A percentile compares a stretch with the other conserved stretches of the same genome.
phyloP scores from a whole-genome alignment of 2,888 invertebrate genomes.

The Polyploca ridens region DNA sequence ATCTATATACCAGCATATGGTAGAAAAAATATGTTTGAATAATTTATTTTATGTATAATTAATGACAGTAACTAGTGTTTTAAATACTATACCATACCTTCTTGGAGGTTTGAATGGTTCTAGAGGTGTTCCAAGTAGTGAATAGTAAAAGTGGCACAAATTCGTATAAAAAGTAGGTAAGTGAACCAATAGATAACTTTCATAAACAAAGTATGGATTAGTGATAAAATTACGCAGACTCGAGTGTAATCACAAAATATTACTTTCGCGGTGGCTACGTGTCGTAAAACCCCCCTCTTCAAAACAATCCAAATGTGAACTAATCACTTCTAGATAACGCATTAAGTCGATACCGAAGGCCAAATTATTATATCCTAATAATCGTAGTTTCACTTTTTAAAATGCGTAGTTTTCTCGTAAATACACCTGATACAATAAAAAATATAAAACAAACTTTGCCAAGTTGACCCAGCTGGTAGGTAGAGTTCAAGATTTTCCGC shows the following conservation, averaged over 20 bases:
- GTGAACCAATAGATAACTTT: background rate
- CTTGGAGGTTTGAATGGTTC: background rate
- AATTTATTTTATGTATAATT: no score
- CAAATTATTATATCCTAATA: slow-evolving; percentile 14
- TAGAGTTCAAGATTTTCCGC: background rate
- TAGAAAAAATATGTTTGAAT: no score
- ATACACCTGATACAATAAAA: background rate
- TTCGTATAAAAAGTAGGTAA: slow-evolving; percentile 1
- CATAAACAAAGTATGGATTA: background rate
- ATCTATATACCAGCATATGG: no score
- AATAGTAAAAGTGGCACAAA: slow-evolving; percentile 8
- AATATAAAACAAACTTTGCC: background rate
- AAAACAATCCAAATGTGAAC: slow-evolving; percentile 27
- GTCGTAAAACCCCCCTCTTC: slow-evolving; percentile 26
- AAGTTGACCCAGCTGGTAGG: slow-evolving; percentile 26
- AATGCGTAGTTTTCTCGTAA: background rate
- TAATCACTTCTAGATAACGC: slow-evolving; percentile 21
- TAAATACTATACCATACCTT: no score
- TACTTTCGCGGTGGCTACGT: slow-evolving; percentile 32
- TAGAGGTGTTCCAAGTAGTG: background rate
- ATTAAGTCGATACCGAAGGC: slow-evolving; percentile 24
- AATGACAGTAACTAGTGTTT: no score
- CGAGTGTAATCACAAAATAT: background rate
- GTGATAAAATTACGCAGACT: background rate
- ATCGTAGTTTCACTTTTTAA: slow-evolving; percentile 14